Percentiles rank a stretch among this genome's conserved stretches.
Evolutionary conservation across 1,140 invertebrate genomes (phyloP).

Genomic region (Zaprionus camerounensis): DNA sequence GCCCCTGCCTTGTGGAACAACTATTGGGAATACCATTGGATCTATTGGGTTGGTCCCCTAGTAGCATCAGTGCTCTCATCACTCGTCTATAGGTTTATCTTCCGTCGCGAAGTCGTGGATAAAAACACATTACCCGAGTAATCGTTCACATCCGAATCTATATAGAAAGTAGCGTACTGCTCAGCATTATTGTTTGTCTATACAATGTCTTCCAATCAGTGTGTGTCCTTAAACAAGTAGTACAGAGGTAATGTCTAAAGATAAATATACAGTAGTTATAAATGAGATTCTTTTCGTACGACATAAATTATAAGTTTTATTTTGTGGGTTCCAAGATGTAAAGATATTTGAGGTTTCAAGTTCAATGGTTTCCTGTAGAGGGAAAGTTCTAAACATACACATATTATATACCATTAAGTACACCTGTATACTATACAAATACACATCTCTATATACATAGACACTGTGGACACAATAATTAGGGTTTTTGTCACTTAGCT

Average conservation of each 20-base stretch:
- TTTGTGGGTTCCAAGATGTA: not conserved
- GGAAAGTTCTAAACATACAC: not conserved
- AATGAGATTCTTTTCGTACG: not conserved
- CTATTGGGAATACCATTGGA: slow-evolving; percentile 90
- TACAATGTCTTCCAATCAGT: not conserved
- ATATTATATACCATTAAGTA: not conserved
- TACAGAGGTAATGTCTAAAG: not conserved
- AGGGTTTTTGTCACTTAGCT: slow-evolving; percentile 14
- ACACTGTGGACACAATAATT: not conserved
- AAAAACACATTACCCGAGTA: not conserved
- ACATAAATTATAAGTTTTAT: not conserved
- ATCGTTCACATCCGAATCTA: not conserved
- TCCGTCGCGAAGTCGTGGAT: slow-evolving; percentile 45
- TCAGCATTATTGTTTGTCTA: not conserved
- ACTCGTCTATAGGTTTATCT: slow-evolving; percentile 87
- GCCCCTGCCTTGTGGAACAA: slow-evolving; percentile 90
- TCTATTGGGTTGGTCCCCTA: slow-evolving; percentile 91
- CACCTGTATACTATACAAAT: slow-evolving; percentile 2
- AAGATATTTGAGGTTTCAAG: not conserved
- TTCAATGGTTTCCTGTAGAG: not conserved
- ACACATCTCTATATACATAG: not conserved
- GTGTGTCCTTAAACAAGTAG: not conserved
- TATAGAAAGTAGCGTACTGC: not conserved
- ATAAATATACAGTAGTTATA: not conserved
- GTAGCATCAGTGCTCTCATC: slow-evolving; percentile 86